phyloP scores from a whole-genome alignment of 2,888 invertebrate species.

The Nomada flava region DNA sequence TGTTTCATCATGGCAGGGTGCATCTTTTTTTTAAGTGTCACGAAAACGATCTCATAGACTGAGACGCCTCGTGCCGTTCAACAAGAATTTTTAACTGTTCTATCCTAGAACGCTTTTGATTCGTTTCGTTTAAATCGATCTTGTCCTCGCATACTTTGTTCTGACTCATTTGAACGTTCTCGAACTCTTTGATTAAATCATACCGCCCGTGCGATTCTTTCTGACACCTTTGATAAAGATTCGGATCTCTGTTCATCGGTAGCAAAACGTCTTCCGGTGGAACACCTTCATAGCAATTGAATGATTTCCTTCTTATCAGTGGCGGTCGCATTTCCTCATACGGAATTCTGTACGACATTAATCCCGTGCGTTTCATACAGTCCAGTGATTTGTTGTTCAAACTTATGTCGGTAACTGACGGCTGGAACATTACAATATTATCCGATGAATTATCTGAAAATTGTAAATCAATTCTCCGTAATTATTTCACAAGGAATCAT shows the following conservation, averaged over 20 bases:
- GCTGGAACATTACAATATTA: background rate
- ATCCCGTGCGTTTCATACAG: accelerated
- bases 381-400: accelerated
- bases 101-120: conserved; percentile 27
- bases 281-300: conserved; percentile 33
- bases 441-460: too few species aligned
- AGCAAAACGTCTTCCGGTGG: conserved; percentile 15
- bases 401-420: accelerated
- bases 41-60: background rate
- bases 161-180: background rate
- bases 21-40: background rate
- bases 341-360: background rate
- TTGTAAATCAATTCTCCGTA: too few species aligned
- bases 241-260: conserved; percentile 7
- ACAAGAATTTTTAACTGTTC: conserved; percentile 45
- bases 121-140: accelerated
- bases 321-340: conserved; percentile 60
- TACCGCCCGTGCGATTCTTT: accelerated
- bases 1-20: background rate
- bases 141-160: background rate
- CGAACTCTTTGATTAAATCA: background rate
- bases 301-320: background rate
- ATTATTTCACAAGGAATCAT: too few species aligned
- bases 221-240: background rate
- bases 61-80: background rate